phyloP scores from a whole-genome alignment of 2,797 vertebrate species.

The Rhynchotus rufescens region DNA sequence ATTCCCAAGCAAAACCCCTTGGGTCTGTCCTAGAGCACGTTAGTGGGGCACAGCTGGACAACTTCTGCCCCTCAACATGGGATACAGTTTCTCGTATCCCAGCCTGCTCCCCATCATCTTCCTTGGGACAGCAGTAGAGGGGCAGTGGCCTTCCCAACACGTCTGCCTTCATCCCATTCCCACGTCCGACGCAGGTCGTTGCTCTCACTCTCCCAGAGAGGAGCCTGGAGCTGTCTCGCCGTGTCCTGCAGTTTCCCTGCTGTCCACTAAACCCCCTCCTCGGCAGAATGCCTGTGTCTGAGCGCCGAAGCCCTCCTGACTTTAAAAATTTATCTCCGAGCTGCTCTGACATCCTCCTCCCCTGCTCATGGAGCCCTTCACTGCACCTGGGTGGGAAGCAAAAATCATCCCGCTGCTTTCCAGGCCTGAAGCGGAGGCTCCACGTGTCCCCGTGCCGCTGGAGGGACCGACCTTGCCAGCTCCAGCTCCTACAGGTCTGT shows the following conservation, averaged over 20 bases:
- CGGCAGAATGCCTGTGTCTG: background rate
- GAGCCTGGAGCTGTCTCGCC: background rate
- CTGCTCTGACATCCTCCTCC: background rate
- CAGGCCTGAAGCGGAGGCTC: background rate
- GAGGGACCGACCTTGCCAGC: background rate
- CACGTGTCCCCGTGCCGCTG: background rate
- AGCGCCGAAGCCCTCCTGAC: background rate
- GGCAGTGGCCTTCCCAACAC: too few species aligned
- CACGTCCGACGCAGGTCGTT: too few species aligned
- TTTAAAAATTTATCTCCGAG: background rate
- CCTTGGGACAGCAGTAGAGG: too few species aligned
- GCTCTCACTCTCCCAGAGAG: too few species aligned
- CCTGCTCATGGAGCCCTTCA: background rate
- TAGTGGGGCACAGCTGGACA: too few species aligned
- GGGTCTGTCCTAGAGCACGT: too few species aligned
- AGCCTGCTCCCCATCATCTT: too few species aligned
- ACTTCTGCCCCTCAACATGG: too few species aligned
- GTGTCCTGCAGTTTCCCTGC: background rate
- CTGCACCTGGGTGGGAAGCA: background rate
- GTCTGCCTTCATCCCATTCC: too few species aligned
- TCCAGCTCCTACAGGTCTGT: background rate
- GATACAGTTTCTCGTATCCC: too few species aligned
- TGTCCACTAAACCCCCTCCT: too few species aligned
- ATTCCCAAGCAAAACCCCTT: too few species aligned
- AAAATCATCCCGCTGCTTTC: background rate